phyloP scores from a whole-genome alignment of 2,113 vertebrate genomes.

The Tachuris rubrigastra region DNA sequence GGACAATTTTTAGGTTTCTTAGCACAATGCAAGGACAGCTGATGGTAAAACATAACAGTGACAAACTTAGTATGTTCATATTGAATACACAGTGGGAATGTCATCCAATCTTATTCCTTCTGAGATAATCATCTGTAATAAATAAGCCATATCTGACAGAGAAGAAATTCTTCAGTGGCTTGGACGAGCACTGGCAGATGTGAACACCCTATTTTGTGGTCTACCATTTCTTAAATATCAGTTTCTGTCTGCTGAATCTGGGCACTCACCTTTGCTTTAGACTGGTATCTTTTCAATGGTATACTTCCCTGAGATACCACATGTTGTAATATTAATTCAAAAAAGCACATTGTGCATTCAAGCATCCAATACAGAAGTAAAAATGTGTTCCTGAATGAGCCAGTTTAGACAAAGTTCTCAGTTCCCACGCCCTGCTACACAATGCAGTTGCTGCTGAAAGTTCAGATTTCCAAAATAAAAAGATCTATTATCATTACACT shows the following conservation, averaged over 20 bases:
- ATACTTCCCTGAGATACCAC: not conserved
- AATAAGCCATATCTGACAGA: not conserved
- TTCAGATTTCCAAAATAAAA: not conserved
- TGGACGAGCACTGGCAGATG: not conserved
- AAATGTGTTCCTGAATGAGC: not conserved
- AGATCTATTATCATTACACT: not conserved
- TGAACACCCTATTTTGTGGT: not conserved
- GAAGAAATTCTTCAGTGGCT: not conserved
- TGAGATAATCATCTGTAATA: not conserved
- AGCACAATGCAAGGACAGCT: not conserved
- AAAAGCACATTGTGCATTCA: not conserved
- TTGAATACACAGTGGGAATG: not conserved
- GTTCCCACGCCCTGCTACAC: accelerated
- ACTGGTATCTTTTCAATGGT: not conserved
- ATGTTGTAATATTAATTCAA: not conserved
- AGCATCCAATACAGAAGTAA: not conserved
- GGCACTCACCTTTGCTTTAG: not conserved
- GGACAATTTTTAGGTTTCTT: not conserved
- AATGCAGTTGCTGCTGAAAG: not conserved
- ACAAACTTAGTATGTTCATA: not conserved
- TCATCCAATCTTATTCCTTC: not conserved
- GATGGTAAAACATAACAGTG: not conserved
- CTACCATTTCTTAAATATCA: not conserved
- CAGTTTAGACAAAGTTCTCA: not conserved
- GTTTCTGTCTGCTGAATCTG: not conserved